Evolutionary conservation across 2,113 vertebrate species (phyloP), one percentile per base, ranked within the genome.

Genomic region (Oriolus oriolus): DNA sequence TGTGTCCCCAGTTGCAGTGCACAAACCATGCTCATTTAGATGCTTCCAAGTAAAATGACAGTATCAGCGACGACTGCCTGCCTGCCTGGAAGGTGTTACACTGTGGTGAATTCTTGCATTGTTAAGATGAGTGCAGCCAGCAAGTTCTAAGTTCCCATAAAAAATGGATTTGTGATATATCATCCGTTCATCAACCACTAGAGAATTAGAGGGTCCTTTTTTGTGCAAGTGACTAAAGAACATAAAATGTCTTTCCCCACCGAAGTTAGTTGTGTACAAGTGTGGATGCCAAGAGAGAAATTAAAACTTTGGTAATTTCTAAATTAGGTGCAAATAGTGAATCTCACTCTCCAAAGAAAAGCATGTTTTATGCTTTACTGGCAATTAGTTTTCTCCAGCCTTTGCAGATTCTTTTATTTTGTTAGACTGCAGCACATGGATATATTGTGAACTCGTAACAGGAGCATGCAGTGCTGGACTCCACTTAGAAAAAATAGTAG

Each of bases 271-370:
- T 76, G n/a, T 57, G 37, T 26, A 73, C 8, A 52, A 64, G 30
- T 63, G 24, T 45, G 15, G 41, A 30, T 30, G 11, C 15, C 33
- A 66, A 91, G 16, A 85, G 33, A 88, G 49, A 88, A 94, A 94
- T 82, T 42, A 90, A 92, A 96, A 50, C 19, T 88, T 88, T 64
- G n/a, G 10, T 95, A 84, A 96, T 57, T 90, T 81, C 35, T 81
- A 33, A 87, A 65, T 84, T 33, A 63, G 57, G 73, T 83, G 57
- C n/a, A 78, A 89, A 80, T 47, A 93, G 37, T 84, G 61, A 92
- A 66, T 92, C 60, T 85, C 18, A 39, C 18, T 73, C 82, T 95
- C 57, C 45, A 57, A 87, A 44, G 37, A 14, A 61, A 92, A 94
- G 45, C 35, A 41, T 22, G 20, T n/a, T 54, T 93, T 84, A 28